Percentiles rank a stretch among this genome's conserved stretches.
Conservation (phyloP, 2,797 vertebrate species). For the Pagetopsis macropterus region DNA sequence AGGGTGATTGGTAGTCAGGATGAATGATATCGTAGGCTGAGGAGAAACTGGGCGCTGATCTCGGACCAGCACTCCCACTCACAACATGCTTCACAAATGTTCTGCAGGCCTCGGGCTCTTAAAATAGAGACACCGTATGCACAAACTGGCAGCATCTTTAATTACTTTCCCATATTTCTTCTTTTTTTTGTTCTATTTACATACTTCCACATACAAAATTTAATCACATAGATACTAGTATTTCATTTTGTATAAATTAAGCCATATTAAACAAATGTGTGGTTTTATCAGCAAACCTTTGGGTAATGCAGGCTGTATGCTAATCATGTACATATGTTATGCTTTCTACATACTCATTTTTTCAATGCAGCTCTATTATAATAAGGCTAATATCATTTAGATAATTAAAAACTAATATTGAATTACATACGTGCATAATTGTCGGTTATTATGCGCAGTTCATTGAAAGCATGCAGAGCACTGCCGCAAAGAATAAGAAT, state of each 20-base stretch:
- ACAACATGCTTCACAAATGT: slow-evolving; percentile 55
- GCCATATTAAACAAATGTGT: too few species aligned
- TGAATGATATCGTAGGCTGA: slow-evolving; percentile 29
- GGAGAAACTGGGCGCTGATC: slow-evolving; percentile 41
- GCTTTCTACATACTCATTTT: too few species aligned
- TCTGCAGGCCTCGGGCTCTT: slow-evolving; percentile 13
- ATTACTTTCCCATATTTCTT: neutral
- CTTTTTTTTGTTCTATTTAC: neutral
- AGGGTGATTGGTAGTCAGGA: slow-evolving; percentile 48
- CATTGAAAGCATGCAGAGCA: neutral
- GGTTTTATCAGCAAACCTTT: too few species aligned
- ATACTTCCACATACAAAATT: neutral
- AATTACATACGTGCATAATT: too few species aligned
- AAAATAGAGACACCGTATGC: slow-evolving; percentile 11
- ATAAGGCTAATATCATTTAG: neutral
- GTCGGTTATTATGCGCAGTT: neutral
- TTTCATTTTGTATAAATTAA: neutral
- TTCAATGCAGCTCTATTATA: too few species aligned
- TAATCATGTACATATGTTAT: too few species aligned
- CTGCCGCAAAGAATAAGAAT: neutral
- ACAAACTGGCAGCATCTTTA: neutral
- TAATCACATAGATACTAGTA: too few species aligned
- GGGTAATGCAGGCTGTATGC: too few species aligned
- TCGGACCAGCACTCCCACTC: slow-evolving; percentile 53
- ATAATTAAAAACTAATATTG: neutral